Conservation (phyloP, 2,113 vertebrate genomes). For the Nothoprocta pentlandii region DNA sequence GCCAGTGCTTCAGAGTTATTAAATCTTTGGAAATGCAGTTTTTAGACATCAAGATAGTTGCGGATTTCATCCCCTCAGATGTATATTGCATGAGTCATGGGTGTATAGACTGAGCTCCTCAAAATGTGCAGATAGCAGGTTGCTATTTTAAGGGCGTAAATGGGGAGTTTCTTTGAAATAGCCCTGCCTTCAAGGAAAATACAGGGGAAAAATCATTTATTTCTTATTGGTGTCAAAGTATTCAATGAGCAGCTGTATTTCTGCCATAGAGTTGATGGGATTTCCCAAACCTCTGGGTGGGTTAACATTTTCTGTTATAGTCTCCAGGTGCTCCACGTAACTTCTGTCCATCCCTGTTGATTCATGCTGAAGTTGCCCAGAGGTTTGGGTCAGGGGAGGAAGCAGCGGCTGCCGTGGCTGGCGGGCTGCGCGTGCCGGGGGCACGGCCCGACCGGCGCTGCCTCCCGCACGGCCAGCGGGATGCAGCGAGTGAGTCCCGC, state of each 20-base stretch:
- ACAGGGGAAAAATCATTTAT: not conserved
- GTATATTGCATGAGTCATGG: not conserved
- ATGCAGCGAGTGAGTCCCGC: too few species aligned
- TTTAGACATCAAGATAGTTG: not conserved
- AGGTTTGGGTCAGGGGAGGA: not conserved
- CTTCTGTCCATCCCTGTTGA: not conserved
- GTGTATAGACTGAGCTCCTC: not conserved
- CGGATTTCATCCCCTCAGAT: not conserved
- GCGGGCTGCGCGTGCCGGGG: rapidly evolving
- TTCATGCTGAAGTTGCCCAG: not conserved
- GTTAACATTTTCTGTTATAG: not conserved
- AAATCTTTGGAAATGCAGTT: not conserved
- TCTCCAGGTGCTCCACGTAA: not conserved
- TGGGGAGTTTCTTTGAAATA: not conserved
- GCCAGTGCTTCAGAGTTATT: not conserved
- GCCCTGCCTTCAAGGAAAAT: not conserved
- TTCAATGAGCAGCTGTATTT: not conserved
- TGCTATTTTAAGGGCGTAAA: not conserved
- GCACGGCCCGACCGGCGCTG: too few species aligned
- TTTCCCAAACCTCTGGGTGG: not conserved
- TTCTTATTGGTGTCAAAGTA: not conserved
- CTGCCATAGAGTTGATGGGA: not conserved
- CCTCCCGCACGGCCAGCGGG: too few species aligned
- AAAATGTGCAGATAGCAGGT: rapidly evolving
- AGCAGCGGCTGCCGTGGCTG: not conserved